phyloP scores from a whole-genome alignment of 2,888 invertebrate genomes.

The Polylopha cassiicola region DNA sequence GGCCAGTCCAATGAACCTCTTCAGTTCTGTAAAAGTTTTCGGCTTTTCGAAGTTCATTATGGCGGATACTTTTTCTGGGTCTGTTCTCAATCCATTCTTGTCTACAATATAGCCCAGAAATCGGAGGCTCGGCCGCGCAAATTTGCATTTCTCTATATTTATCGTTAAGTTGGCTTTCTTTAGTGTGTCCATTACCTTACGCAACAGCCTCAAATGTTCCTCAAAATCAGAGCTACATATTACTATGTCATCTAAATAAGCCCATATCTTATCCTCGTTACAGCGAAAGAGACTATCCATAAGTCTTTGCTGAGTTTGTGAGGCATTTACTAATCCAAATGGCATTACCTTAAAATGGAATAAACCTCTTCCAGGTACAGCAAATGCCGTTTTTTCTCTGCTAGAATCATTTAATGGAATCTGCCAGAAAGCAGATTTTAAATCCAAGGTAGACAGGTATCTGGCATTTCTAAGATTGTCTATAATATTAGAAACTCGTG shows the following conservation, averaged over 20 bases:
- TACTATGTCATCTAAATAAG: slow-evolving; percentile 19
- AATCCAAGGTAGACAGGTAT: slow-evolving; percentile 24
- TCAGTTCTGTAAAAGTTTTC: not conserved
- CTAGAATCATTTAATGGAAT: slow-evolving; percentile 22
- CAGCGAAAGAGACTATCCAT: slow-evolving; percentile 16
- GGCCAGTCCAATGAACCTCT: not conserved
- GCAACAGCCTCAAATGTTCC: not conserved
- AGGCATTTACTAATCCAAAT: slow-evolving; percentile 18
- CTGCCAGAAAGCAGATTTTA: slow-evolving; percentile 36
- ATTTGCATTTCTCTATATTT: not conserved
- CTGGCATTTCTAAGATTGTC: slow-evolving; percentile 21
- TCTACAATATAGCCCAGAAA: not conserved
- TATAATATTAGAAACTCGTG: slow-evolving; percentile 22
- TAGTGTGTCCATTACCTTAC: not conserved
- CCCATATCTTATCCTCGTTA: slow-evolving; percentile 11
- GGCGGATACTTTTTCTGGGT: not conserved
- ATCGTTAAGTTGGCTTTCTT: not conserved
- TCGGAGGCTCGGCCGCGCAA: not conserved
- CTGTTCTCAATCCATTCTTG: not conserved
- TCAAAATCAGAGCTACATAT: slow-evolving; percentile 7
- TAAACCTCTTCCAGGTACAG: slow-evolving; percentile 10
- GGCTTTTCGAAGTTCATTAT: not conserved
- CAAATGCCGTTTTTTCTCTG: slow-evolving; percentile 24
- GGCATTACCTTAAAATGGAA: slow-evolving; percentile 19
- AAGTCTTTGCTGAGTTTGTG: slow-evolving; percentile 13